Evolutionary conservation across 2,888 invertebrate genomes (phyloP), one percentile per base, ranked within the genome.

Genomic region (Calliopum simillimum): DNA sequence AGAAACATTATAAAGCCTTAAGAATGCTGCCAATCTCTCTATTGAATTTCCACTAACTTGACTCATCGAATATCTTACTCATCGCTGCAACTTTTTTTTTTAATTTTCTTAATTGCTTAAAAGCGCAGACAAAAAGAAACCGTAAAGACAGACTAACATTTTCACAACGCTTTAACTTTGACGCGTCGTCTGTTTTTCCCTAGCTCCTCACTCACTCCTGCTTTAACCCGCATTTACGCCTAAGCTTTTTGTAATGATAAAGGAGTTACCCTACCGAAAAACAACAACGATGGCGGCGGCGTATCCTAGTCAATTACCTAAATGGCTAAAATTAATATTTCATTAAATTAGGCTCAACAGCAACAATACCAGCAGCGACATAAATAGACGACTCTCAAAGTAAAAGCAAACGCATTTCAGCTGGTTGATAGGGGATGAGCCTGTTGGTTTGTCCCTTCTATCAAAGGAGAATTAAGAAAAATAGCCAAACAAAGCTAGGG

Each of bases 251-350:
- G 33, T n/a, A n/a, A 33, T 8, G 33, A 33, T 33, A 61, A 61
- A 46, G n/a, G n/a, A n/a, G 43, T 19, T 8, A 44, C 44, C 21
- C 21, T 61, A 21, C 14, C 16, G n/a, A 46, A 44, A 61, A 2
- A 16, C 2, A 25, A 16, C 21, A 46, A 44, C 61, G 6, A 19
- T n/a, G 43, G 13, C 44, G 53, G 19, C 12, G 13, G 21, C 21
- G 21, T 14, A 61, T 61, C 19, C 23, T 61, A 46, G 46, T 46
- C 61, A 61, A 61, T 61, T 61, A 61, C 46, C 23, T 19, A 61
- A 61, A 61, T 61, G 61, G 61, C 46, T 46, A 44, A 61, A 61
- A 61, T 61, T 61, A 61, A 61, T 61, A 61, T 47, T 61, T 61
- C 61, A 61, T 61, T 61, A 61, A 46, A 23, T 61, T 46, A 61